A percentile compares a stretch with the other conserved stretches of the same genome.
phyloP scores from a whole-genome alignment of 2,888 invertebrate species.

The Idaea biselata region DNA sequence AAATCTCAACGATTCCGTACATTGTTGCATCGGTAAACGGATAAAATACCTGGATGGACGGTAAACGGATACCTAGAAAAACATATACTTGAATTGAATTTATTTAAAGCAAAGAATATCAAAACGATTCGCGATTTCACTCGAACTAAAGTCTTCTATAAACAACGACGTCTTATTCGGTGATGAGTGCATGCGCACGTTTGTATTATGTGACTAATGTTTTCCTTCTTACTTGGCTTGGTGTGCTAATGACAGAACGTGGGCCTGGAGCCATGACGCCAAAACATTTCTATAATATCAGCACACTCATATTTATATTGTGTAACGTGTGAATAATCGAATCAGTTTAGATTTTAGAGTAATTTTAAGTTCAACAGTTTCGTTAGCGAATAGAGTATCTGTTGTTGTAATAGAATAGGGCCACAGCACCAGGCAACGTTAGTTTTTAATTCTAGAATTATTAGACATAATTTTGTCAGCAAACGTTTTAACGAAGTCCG shows the following conservation, averaged over 20 bases:
- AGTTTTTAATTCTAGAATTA: too few species aligned
- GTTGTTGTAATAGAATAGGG: not conserved
- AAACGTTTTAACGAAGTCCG: too few species aligned
- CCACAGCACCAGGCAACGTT: too few species aligned
- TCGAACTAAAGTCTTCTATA: too few species aligned
- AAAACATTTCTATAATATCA: not conserved
- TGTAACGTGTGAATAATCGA: not conserved
- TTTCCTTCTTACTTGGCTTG: not conserved
- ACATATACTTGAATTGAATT: too few species aligned
- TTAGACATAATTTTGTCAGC: too few species aligned
- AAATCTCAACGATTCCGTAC: too few species aligned
- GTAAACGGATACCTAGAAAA: too few species aligned
- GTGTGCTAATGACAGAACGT: not conserved
- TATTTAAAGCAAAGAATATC: too few species aligned
- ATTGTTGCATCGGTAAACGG: too few species aligned
- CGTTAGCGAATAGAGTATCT: not conserved
- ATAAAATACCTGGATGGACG: too few species aligned
- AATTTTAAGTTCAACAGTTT: not conserved
- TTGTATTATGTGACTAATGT: not conserved
- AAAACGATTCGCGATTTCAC: too few species aligned
- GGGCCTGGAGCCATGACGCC: not conserved
- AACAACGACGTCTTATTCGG: not conserved
- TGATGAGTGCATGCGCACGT: not conserved
- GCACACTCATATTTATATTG: not conserved
- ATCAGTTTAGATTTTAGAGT: not conserved